phyloP scores from a whole-genome alignment of 2,797 vertebrate genomes.

The Lepus oiostolus region DNA sequence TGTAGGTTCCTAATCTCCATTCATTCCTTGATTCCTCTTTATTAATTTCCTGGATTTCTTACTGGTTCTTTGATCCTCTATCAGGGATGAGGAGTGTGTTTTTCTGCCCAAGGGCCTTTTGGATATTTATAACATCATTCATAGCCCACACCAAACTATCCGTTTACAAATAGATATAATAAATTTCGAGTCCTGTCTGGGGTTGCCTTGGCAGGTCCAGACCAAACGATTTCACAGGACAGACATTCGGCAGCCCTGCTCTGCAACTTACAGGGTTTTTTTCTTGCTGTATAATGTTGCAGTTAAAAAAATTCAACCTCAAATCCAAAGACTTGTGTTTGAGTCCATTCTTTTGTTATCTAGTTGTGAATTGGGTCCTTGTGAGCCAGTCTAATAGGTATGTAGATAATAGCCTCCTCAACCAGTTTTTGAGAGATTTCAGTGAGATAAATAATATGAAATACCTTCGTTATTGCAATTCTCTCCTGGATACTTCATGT shows the following conservation, averaged over 20 bases:
- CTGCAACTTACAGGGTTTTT: not conserved
- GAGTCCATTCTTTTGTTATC: not conserved
- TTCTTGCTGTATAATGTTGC: not conserved
- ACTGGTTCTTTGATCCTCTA: not conserved
- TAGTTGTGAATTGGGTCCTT: not conserved
- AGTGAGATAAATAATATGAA: not conserved
- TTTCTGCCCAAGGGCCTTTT: no score
- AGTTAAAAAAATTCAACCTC: not conserved
- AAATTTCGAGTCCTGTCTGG: no score
- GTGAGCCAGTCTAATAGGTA: not conserved
- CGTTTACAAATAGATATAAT: no score
- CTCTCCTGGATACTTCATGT: not conserved
- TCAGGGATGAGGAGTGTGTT: not conserved
- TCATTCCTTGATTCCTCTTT: not conserved
- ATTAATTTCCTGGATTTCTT: slow-evolving; percentile 17
- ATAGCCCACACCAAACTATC: no score
- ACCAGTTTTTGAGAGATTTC: slow-evolving; percentile 17
- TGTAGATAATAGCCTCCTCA: not conserved
- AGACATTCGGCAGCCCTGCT: no score
- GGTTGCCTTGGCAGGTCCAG: no score
- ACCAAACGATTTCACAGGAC: no score
- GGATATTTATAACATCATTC: no score
- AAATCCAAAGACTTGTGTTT: not conserved
- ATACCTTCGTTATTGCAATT: not conserved
- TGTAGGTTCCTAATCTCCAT: not conserved